Conservation (phyloP, 2,113 vertebrate genomes). For the Sapayoa aenigma region DNA sequence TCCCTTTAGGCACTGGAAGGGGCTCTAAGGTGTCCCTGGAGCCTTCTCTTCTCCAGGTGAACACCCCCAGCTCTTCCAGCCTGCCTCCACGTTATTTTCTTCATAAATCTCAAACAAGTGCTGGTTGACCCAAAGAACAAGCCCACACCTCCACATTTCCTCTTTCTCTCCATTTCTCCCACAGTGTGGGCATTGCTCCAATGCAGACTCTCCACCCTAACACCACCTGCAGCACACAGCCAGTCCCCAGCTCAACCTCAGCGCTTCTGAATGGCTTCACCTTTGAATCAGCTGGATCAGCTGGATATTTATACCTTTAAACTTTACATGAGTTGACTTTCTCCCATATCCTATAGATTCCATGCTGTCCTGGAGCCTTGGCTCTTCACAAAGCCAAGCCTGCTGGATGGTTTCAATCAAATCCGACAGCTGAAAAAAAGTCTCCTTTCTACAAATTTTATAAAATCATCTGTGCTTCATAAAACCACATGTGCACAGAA, state of each 20-base stretch:
- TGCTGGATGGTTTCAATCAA: not conserved
- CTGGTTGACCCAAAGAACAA: not conserved
- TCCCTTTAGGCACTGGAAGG: rapidly evolving
- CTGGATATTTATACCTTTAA: no score
- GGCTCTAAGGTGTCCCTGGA: not conserved
- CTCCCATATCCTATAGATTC: not conserved
- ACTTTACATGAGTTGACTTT: not conserved
- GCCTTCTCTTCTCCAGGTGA: not conserved
- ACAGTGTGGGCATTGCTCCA: rapidly evolving
- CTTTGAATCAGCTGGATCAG: not conserved
- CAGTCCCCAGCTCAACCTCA: not conserved
- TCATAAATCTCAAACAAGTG: not conserved
- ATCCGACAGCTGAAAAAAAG: not conserved
- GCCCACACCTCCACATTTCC: rapidly evolving
- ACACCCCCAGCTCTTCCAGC: not conserved
- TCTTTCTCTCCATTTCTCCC: not conserved
- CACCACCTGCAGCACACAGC: not conserved
- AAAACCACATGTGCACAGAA: not conserved
- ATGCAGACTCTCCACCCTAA: rapidly evolving
- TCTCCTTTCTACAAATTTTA: not conserved
- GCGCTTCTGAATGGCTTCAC: not conserved
- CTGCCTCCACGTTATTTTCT: not conserved
- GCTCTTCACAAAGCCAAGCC: not conserved
- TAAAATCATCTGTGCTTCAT: not conserved
- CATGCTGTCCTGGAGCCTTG: not conserved